Percentiles rank a stretch among this genome's conserved stretches.
Conservation (phyloP, 2,797 vertebrate species). For the Chelidonichthys spinosus region DNA sequence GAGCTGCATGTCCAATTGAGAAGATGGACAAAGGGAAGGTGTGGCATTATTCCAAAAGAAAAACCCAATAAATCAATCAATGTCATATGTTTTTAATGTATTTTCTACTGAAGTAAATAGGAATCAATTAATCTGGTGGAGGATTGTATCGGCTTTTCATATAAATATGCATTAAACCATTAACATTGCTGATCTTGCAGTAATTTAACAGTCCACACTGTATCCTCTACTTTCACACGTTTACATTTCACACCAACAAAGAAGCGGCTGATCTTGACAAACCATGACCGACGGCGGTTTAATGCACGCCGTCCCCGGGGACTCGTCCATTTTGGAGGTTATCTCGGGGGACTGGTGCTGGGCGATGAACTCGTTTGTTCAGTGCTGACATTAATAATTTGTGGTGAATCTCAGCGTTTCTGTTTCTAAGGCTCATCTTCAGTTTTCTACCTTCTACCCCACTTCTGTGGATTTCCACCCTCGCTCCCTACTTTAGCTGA, state of each 20-base stretch:
- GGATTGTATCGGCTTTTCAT: background rate
- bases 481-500: slow-evolving; percentile 31
- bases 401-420: slow-evolving; percentile 59
- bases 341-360: slow-evolving; percentile 56
- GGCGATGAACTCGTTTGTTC: slow-evolving; percentile 71
- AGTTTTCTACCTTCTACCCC: slow-evolving; percentile 37
- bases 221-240: background rate
- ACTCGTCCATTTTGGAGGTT: slow-evolving; percentile 59
- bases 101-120: background rate
- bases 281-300: background rate
- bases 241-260: background rate
- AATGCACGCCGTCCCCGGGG: slow-evolving; percentile 27
- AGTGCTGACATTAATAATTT: slow-evolving; percentile 71
- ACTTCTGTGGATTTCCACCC: slow-evolving; percentile 31
- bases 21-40: background rate
- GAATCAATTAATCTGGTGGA: background rate
- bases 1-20: background rate
- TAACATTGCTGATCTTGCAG: background rate
- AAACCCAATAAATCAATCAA: too few relatives aligned
- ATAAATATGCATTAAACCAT: too few relatives aligned
- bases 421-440: slow-evolving; percentile 46
- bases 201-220: background rate
- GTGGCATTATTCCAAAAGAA: background rate
- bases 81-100: too few relatives aligned
- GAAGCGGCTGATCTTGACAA: slow-evolving; percentile 30